A percentile compares a stretch with the other conserved stretches of the same genome.
phyloP scores from a whole-genome alignment of 2,888 invertebrate species.

The Griposia aprilina region DNA sequence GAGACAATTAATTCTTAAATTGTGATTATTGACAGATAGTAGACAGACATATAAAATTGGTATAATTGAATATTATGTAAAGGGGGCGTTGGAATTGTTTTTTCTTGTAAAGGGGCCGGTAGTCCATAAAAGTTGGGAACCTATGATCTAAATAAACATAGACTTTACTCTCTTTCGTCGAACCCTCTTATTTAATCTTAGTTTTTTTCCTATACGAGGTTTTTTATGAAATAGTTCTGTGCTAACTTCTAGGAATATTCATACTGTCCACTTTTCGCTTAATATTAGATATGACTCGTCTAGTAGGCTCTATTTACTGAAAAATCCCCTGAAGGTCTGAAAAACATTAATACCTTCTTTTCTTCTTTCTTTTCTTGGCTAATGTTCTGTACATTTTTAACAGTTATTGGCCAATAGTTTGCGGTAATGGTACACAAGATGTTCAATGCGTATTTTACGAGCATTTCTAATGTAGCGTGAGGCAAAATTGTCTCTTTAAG shows the following conservation, averaged over 20 bases:
- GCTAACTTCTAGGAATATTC: constrained; percentile 3
- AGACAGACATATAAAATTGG: no score
- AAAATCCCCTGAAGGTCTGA: constrained; percentile 1
- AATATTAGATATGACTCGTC: neutral
- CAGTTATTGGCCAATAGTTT: constrained; percentile 54
- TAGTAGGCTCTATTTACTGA: neutral
- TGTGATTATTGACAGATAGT: no score
- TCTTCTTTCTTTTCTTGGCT: neutral
- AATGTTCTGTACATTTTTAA: constrained; percentile 57
- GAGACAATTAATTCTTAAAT: no score
- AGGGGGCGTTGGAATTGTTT: no score
- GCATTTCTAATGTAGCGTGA: constrained; percentile 74
- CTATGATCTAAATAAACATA: neutral
- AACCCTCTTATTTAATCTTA: neutral
- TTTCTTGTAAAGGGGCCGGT: no score
- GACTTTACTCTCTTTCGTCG: neutral
- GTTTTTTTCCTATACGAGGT: neutral
- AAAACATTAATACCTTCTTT: constrained; percentile 36
- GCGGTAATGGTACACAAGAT: constrained; percentile 51
- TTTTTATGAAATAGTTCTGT: neutral
- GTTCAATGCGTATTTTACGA: constrained; percentile 63
- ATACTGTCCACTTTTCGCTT: neutral
- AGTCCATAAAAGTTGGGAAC: no score
- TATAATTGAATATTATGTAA: no score
- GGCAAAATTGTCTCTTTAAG: constrained; percentile 75